These are phyloP conservation scores for Arion vulgaris DNA, from an alignment of 1,140 invertebrate genomes.

Conservation along the genomic window DNA sequence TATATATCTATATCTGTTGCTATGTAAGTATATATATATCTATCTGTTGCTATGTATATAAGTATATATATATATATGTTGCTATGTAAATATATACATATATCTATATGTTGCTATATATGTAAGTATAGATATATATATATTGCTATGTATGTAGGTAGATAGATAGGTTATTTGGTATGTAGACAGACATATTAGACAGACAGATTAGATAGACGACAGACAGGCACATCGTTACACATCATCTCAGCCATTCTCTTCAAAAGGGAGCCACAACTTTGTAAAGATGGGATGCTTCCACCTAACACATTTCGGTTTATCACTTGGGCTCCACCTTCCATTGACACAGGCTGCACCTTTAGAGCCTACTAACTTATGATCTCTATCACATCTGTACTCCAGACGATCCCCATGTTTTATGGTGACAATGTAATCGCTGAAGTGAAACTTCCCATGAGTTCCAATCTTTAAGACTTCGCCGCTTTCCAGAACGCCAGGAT, in stretches of 20 bases:
- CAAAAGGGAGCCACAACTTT: constrained; percentile 50
- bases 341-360: constrained; percentile 93
- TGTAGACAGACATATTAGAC: too few species aligned
- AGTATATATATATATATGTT: too few species aligned
- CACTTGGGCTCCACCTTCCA: constrained; percentile 86
- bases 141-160: too few species aligned
- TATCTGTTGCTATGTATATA: too few species aligned
- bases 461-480: constrained; percentile 61
- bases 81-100: too few species aligned
- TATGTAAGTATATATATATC: too few species aligned
- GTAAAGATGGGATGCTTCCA: constrained; percentile 52
- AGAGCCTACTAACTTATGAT: constrained; percentile 87
- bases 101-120: too few species aligned
- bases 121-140: too few species aligned
- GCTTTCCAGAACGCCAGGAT: constrained; percentile 57
- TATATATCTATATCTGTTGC: too few species aligned
- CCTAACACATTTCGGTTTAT: constrained; percentile 46
- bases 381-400: constrained; percentile 91
- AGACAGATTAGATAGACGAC: too few species aligned
- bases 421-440: constrained; percentile 56
- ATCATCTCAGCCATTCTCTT: constrained; percentile 37
- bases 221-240: too few species aligned
- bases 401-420: constrained; percentile 78
- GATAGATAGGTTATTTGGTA: too few species aligned
- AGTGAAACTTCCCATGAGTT: constrained; percentile 52